phyloP scores from a whole-genome alignment of 2,797 vertebrate species.

The Sebastes elongatus region DNA sequence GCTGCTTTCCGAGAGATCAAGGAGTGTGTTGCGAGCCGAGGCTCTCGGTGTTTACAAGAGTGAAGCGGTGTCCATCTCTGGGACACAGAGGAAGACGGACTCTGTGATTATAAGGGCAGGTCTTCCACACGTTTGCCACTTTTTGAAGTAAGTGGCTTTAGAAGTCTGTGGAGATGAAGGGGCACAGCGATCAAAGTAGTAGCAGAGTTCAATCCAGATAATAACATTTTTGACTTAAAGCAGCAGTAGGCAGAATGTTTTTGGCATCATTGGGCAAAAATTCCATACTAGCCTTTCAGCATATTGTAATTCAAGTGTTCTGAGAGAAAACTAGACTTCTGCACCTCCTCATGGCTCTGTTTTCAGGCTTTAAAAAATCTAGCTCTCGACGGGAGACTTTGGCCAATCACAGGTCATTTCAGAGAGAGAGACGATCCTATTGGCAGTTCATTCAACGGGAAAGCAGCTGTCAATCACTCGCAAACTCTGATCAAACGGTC shows the following conservation, averaged over 20 bases:
- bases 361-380: too few species aligned
- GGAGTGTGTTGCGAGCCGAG: slow-evolving; percentile 5
- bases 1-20: slow-evolving; percentile 40
- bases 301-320: too few species aligned
- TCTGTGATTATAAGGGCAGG: slow-evolving; percentile 37
- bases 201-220: neutral
- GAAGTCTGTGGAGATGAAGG: slow-evolving; percentile 14
- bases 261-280: too few species aligned
- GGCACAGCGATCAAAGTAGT: slow-evolving; percentile 3
- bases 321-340: too few species aligned
- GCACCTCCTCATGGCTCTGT: too few species aligned
- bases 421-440: too few species aligned
- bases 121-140: slow-evolving; percentile 23
- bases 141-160: slow-evolving; percentile 22
- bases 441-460: too few species aligned
- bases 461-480: neutral
- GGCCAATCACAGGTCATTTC: too few species aligned
- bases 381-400: too few species aligned
- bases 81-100: slow-evolving; percentile 13
- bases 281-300: too few species aligned
- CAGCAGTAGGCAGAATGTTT: too few species aligned
- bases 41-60: slow-evolving; percentile 26
- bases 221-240: neutral
- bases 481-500: too few species aligned
- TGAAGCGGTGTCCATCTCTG: slow-evolving; percentile 11